These are phyloP conservation scores for Schizaphis graminum DNA, from an alignment of 2,888 invertebrate genomes.

Conservation along the genomic window DNA sequence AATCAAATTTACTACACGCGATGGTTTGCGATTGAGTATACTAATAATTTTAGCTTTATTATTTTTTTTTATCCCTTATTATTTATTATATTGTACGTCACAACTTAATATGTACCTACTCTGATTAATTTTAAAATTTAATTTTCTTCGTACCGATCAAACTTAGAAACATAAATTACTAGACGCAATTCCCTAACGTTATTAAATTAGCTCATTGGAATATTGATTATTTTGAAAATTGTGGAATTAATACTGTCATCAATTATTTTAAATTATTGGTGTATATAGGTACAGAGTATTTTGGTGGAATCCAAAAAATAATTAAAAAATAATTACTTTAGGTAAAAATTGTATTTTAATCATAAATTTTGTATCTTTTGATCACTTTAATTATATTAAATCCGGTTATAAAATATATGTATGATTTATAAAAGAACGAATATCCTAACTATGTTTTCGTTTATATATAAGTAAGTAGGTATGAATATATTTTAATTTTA, in stretches of 20 bases:
- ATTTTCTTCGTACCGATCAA: conserved; percentile 13
- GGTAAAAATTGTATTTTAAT: neutral
- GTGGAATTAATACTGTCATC: neutral
- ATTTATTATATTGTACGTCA: neutral
- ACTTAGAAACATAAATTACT: neutral
- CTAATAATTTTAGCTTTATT: neutral
- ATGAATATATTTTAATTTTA: neutral
- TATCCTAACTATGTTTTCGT: neutral
- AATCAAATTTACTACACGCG: neutral
- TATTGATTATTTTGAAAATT: conserved; percentile 17
- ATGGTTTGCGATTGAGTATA: neutral
- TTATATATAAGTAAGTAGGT: neutral
- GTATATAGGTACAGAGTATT: neutral
- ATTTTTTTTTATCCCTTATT: neutral
- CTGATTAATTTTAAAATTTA: conserved; percentile 35
- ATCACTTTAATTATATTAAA: neutral
- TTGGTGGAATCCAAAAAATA: neutral
- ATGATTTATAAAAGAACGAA: neutral
- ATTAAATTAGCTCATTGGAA: neutral
- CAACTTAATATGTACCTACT: neutral
- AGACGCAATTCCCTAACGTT: neutral
- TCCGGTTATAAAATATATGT: neutral
- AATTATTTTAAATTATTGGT: neutral
- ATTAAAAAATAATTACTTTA: conserved; percentile 8
- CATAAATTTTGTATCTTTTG: neutral